Conservation (phyloP, 2,888 invertebrate genomes). For the Cotesia congregata region DNA sequence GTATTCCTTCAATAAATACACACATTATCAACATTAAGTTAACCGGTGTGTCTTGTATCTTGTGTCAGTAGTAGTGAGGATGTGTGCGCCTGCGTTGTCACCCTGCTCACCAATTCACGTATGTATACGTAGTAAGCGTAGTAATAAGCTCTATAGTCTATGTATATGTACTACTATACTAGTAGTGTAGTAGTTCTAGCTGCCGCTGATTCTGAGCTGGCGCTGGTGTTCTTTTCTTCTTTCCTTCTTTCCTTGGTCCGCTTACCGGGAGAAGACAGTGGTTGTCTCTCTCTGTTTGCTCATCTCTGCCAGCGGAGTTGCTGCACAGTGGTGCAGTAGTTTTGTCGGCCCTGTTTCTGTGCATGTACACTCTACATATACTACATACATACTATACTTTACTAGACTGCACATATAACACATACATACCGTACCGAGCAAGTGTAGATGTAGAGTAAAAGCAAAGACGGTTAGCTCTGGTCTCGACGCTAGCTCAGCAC, state of each 20-base stretch:
- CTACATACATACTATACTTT: no score
- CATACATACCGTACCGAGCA: no score
- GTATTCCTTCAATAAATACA: background rate
- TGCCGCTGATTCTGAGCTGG: conserved; percentile 35
- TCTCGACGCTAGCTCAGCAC: conserved; percentile 43
- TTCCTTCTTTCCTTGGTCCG: no score
- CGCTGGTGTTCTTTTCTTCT: conserved; percentile 13
- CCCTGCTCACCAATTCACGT: conserved; percentile 31
- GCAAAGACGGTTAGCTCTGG: conserved; percentile 25
- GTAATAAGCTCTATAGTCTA: background rate
- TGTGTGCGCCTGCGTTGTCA: conserved; percentile 42
- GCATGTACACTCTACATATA: no score
- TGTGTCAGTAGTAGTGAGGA: background rate
- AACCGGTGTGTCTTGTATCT: background rate
- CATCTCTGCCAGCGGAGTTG: background rate
- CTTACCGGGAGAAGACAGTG: no score
- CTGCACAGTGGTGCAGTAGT: no score
- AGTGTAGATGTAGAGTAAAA: no score
- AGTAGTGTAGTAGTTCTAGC: background rate
- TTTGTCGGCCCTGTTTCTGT: no score
- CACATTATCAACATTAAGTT: no score
- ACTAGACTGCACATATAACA: no score
- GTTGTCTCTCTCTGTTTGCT: conserved; percentile 17
- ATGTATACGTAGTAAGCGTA: conserved; percentile 1
- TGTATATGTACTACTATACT: background rate